Base-by-base conservation (phyloP, 1,140 invertebrate species). In the Melanaphis sacchari region DNA sequence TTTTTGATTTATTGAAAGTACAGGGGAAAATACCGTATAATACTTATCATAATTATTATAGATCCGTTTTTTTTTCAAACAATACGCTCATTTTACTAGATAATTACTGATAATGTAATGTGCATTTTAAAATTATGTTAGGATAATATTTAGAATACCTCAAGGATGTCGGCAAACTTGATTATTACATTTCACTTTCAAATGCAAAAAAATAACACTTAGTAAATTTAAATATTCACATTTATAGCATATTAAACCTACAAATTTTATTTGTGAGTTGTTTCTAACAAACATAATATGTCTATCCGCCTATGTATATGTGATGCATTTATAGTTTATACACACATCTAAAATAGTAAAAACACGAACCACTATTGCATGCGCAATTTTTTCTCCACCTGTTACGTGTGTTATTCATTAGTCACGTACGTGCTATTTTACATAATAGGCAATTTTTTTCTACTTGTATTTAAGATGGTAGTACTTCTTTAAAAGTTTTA, bases 391-490 rank as follows among this genome's bases (percentile, higher is more conserved):
- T 59, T 91, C 90, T 92, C 76, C 90, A 91, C 76, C 76, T 92
- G 41, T 82, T 92, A 40, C 91, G 76, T 38, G 43, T 76, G 59
- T 81, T 91, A 81, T 81, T 76, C 54, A 91, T 92, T 92, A 81
- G 76, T 92, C 91, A 92, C 91, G 91, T 92, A 92, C 91, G 91
- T 92, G 91, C 22, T 92, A 84, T 76, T 91, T 91, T 91, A 91
- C 90, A 76, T 91, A 66, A 91, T 91, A 40, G 49, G 90, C 54
- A 91, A 76, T 91, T 81, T 91, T 59, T 91, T 76, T 81, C 59
- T 76, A 43, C 41, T 91, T 40, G 49, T 90, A 54, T 90, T 59
- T 54, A 90, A 90, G 49, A 59, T 31, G 43, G 46, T 46, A 36
- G 49, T 90, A 90, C 49, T 36, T 40, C 36, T 90, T 52, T 90